Conservation (phyloP, 2,888 invertebrate species). For the Melanotus villosus region DNA sequence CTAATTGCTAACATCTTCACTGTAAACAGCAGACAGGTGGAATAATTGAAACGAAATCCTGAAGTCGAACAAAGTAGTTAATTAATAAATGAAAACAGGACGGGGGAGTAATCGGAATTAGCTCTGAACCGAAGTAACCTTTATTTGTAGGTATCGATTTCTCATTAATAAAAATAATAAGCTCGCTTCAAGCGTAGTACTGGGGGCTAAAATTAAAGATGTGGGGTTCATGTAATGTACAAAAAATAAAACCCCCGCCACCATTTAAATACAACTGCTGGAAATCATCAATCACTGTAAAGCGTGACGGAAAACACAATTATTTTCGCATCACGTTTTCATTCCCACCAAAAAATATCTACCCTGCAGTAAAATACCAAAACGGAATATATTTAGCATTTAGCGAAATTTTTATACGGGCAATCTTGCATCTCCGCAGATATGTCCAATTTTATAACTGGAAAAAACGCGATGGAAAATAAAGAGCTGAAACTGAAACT, state of each 20-base stretch:
- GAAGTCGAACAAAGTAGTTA: constrained; percentile 7
- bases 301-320: constrained; percentile 47
- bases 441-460: background rate
- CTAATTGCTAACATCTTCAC: constrained; percentile 10
- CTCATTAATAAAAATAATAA: constrained; percentile 1
- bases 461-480: background rate
- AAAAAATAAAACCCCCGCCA: constrained; percentile 17
- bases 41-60: constrained; percentile 15
- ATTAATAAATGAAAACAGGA: constrained; percentile 13
- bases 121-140: background rate
- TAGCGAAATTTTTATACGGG: constrained; percentile 11
- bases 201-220: background rate
- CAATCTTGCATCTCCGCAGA: background rate
- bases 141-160: background rate
- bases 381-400: constrained; percentile 11
- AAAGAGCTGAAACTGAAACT: background rate
- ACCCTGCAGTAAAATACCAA: constrained; percentile 25
- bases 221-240: background rate
- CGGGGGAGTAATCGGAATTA: constrained; percentile 8
- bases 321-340: constrained; percentile 47
- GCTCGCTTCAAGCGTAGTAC: background rate
- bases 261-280: constrained; percentile 43
- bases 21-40: constrained; percentile 7
- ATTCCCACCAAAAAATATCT: constrained; percentile 38
- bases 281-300: constrained; percentile 46